Base-by-base conservation (phyloP, 2,888 invertebrate genomes). In the Patella caerulea region DNA sequence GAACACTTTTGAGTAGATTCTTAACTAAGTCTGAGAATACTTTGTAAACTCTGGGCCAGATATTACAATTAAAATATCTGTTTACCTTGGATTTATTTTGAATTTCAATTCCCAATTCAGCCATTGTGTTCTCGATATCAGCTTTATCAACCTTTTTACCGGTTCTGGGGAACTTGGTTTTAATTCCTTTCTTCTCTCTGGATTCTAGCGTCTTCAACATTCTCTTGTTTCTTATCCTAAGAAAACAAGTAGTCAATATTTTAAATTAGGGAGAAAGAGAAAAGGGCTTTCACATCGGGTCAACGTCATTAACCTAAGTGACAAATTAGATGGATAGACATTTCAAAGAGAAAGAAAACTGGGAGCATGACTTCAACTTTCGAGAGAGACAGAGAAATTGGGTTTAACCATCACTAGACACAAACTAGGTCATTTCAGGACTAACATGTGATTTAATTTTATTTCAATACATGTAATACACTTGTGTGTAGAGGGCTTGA, bases 151-250 rank as follows among this genome's bases (percentile, higher is more conserved):
- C 81, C 73, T 93, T 94, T 86, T 94, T 94, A 7, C 96, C 95
- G 78, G 95, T 95, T 77, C 98, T 93, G 45, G 98, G 97, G 93
- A 98, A 94, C 72, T 94, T 94, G 91, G 96, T 96, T 70, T 95
- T 95, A 52, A 95, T 95, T 88, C 95, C 95, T 90, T 97, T 96
- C 88, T 95, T 95, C 77, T 98, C 93, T 0, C 95, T 94, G 0
- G 96, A 95, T 91, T 97, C 97, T 89, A 96, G 82, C 54, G 91
- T 90, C 75, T 96, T 93, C 24, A 97, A 93, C 45, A 95, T 94
- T 91, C 96, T 96, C 93, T 96, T 97, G 88, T 96, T 95, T 74
- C 98, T 94, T 88, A 99, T 98, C 92, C 96, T 95, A 73, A 24
- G 78, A 70, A 19, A 55, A 75, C 54, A n/a, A n/a, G n/a, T n/a